Base-by-base conservation (phyloP, 2,113 vertebrate genomes). In the Eclectus roratus region DNA sequence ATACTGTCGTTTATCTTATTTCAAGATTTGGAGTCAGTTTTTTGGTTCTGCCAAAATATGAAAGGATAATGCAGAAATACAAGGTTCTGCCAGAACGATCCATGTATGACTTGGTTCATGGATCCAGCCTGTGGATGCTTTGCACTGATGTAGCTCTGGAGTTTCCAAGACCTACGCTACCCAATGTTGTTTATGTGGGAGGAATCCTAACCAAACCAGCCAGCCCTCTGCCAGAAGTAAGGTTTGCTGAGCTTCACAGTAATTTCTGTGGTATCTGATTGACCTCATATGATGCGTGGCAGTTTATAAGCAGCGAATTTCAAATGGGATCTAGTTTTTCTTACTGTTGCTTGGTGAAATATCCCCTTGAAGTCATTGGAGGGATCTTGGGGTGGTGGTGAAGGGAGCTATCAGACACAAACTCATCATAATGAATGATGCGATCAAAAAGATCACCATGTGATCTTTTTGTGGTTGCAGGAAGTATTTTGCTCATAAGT, bases 171-270 rank as follows among this genome's bases (percentile, higher is more conserved):
- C 99, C 99, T 35, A 99, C 99, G 1, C 97, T 99, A 83, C 99
- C 99, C 60, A 99, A 99, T 10, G 99, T 99, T 69, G 99, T 99
- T 24, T 99, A 99, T 68, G 99, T 99, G 47, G 99, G 99, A 94
- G 99, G 99, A 93, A 99, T 99, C 97, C 98, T 99, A 10, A 99
- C 99, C 73, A 98, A 98, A 93, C 99, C 99, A 0, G 98, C 99
- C 88, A 98, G 95, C 95, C 99, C 98, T 50, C 98, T 99, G 81
- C 98, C 99, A 97, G 98, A 99, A 98, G 99, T 99, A 98, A 99
- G 99, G 95, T 98, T 98, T 98, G 96, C 97, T 91, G 85, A 97
- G 93, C 92, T 95, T 88, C 93, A 56, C 69, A 66, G 77, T 97
- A 10, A 66, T 89, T 91, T 80, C 93, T 72, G 28, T 89, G 90